Percentiles rank a stretch among this genome's conserved stretches.
These are phyloP conservation scores for Ianthella basta DNA, from an alignment of 37 sponge, comb jelly and placozoan species.

Conservation along the genomic window DNA sequence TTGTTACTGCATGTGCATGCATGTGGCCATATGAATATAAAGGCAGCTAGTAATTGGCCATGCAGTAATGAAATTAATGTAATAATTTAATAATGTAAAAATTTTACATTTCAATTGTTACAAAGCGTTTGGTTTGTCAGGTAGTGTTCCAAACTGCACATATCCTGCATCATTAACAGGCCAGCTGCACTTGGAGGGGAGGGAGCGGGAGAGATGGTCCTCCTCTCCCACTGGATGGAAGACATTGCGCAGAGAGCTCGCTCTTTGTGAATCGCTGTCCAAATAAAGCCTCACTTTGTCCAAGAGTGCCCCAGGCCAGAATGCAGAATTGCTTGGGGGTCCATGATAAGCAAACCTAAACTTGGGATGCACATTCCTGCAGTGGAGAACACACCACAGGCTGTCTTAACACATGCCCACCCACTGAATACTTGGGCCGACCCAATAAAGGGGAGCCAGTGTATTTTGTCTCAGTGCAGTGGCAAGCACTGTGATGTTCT, in stretches of 20 bases:
- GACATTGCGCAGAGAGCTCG: conserved; percentile 53
- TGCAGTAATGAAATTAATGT: too few relatives aligned
- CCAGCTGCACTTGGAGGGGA: conserved; percentile 38
- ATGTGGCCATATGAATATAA: too few relatives aligned
- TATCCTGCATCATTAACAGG: conserved; percentile 60
- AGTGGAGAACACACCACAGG: neutral
- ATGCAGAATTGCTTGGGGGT: conserved; percentile 54
- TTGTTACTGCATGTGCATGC: too few relatives aligned
- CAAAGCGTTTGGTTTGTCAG: conserved; percentile 30
- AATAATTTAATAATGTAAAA: too few relatives aligned
- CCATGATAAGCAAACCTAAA: conserved; percentile 62
- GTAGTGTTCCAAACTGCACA: conserved; percentile 62
- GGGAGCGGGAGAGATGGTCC: neutral
- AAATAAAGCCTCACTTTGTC: conserved; percentile 66
- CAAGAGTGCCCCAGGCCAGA: conserved; percentile 72
- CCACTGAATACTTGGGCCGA: neutral
- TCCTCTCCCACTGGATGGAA: conserved; percentile 52
- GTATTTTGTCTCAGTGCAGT: too few relatives aligned
- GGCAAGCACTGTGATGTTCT: neutral
- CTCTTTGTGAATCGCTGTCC: conserved; percentile 30
- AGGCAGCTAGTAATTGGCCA: too few relatives aligned
- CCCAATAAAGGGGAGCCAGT: too few relatives aligned
- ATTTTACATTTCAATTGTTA: conserved; percentile 1
- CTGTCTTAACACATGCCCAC: conserved; percentile 6
- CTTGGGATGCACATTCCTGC: conserved; percentile 54